phyloP scores from a whole-genome alignment of 2,113 vertebrate species.

The Ptilonorhynchus violaceus region DNA sequence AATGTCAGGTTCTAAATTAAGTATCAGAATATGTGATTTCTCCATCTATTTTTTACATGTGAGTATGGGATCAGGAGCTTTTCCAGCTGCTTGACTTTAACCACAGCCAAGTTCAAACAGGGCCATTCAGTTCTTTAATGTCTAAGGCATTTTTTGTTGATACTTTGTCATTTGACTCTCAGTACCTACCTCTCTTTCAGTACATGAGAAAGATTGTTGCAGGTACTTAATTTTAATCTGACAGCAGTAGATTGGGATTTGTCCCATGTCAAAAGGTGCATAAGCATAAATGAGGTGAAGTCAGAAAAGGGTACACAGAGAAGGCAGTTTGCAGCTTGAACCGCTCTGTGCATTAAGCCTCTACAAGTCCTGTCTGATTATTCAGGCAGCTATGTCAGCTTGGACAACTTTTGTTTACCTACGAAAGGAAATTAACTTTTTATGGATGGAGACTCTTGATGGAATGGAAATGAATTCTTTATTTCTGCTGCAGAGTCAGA shows the following conservation, averaged over 20 bases:
- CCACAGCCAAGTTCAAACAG: neutral
- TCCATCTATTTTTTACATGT: constrained; percentile 15
- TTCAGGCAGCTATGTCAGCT: neutral
- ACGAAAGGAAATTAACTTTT: neutral
- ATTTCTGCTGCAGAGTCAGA: neutral
- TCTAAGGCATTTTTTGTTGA: neutral
- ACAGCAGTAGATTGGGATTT: neutral
- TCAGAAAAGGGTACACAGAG: neutral
- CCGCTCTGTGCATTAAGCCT: neutral
- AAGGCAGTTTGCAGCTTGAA: neutral
- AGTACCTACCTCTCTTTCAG: neutral
- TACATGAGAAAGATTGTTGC: neutral
- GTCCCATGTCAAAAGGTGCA: neutral
- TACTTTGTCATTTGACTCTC: neutral
- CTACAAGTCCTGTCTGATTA: neutral
- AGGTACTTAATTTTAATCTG: neutral
- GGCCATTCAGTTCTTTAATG: neutral
- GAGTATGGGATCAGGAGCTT: neutral
- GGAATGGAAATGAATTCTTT: neutral
- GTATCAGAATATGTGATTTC: constrained; percentile 45
- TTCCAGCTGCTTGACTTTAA: constrained; percentile 34
- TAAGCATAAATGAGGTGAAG: neutral
- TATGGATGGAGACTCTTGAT: neutral
- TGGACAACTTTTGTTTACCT: neutral
- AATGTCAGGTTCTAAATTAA: constrained; percentile 44